These are phyloP conservation scores for Lottia gigantea DNA, from an alignment of 2,888 invertebrate genomes.

Conservation along the genomic window DNA sequence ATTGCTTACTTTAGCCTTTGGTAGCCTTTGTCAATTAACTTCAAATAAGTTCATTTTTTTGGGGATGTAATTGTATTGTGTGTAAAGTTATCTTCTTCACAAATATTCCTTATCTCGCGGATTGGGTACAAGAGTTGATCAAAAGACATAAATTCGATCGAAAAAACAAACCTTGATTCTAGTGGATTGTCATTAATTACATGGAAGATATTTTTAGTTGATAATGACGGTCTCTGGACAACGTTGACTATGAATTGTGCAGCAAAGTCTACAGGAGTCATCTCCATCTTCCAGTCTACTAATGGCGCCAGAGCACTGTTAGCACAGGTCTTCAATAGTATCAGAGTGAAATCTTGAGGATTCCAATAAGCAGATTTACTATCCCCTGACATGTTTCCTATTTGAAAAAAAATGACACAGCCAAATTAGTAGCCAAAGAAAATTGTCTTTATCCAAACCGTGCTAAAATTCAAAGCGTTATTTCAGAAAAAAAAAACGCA, in stretches of 20 bases:
- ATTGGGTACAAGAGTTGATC: no score
- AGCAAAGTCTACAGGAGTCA: constrained; percentile 69
- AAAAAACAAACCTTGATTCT: constrained; percentile 53
- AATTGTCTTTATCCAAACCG: no score
- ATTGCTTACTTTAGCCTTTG: no score
- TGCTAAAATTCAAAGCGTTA: no score
- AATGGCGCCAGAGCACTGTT: constrained; percentile 60
- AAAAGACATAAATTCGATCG: no score
- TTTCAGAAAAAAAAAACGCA: no score
- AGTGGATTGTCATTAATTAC: constrained; percentile 63
- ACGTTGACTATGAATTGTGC: constrained; percentile 60
- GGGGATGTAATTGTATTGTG: no score
- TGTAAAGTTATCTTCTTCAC: no score
- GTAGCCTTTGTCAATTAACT: no score
- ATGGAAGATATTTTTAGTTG: constrained; percentile 67
- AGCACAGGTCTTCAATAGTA: constrained; percentile 63
- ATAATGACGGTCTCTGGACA: constrained; percentile 55
- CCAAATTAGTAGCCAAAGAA: no score
- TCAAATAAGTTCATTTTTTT: no score
- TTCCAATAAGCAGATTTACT: constrained; percentile 64
- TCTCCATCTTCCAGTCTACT: constrained; percentile 65
- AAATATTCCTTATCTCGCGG: no score
- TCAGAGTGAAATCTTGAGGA: constrained; percentile 67
- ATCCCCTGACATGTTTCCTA: constrained; percentile 67
- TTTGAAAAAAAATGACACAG: neutral